Base-by-base conservation (phyloP, 2,113 vertebrate genomes). In the Myanophis thanlyinensis region DNA sequence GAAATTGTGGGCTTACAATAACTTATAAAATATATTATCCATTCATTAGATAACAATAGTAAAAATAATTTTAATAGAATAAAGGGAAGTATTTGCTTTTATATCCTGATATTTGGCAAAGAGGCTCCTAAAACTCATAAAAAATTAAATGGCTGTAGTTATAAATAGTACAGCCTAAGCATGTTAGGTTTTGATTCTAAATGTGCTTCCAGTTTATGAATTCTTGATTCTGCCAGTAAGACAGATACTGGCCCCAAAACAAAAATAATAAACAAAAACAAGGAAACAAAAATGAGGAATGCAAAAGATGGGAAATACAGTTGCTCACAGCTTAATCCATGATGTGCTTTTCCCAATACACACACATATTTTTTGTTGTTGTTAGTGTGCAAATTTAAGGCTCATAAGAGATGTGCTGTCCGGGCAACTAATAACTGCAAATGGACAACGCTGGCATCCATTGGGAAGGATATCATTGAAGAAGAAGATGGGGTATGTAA, bases 301-400 rank as follows among this genome's bases (percentile, higher is more conserved):
- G 7, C 18, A 80, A 80, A 80, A 80, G 73, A 22, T 44, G 35
- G 18, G 35, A 80, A 48, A 54, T 87, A 80, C 4, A 30, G 44
- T 56, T 87, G 93, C 89, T 89, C 91, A 84, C 59, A 62, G n/a
- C 5, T 53, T 9, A 0, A 15, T 67, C 46, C 23, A 2, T 95
- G 25, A 22, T 25, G 30, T 0, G 0, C 67, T 94, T 30, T 95
- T 92, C 52, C 12, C 23, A 67, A 67, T 67, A 35, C 30, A 18
- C n/a, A 67, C 12, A 7, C 8, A 53, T 30, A 22, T 44, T 95
- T 93, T 86, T 95, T 53, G 8, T 59, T 59, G 3, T 94, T 4
- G 15, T 35, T 94, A 99, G 99, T 99, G 93, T 99, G 99, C 96
- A 99, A 99, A 94, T 99, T 99, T 91, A 99, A 99, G 96, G 99